Evolutionary conservation across 2,888 invertebrate genomes (phyloP).

Genomic region (Arge pagana): DNA sequence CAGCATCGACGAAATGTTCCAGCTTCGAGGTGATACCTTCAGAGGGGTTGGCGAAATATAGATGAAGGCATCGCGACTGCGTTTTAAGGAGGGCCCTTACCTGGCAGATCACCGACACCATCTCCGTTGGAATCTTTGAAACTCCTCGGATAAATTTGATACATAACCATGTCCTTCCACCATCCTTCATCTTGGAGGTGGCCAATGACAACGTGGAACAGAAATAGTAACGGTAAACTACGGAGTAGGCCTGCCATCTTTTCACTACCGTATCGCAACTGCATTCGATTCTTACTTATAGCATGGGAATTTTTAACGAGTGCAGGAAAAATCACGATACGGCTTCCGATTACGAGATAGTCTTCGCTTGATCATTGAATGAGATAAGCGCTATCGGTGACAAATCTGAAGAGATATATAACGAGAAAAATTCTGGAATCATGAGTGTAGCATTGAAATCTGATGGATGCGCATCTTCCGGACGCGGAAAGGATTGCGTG

Average conservation of each 20-base stretch:
- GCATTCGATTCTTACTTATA: background rate
- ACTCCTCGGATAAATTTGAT: conserved; percentile 52
- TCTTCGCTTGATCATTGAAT: too few relatives aligned
- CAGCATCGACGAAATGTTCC: conserved; percentile 70
- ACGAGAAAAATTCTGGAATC: too few relatives aligned
- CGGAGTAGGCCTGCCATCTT: conserved; percentile 4
- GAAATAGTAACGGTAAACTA: conserved; percentile 1
- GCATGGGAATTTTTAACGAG: background rate
- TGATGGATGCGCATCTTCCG: too few relatives aligned
- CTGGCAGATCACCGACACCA: conserved; percentile 48
- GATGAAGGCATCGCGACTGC: too few relatives aligned
- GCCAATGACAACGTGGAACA: conserved; percentile 27
- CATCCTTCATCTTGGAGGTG: conserved; percentile 45
- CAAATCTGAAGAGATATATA: too few relatives aligned
- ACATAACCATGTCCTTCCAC: conserved; percentile 50
- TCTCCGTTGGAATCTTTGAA: conserved; percentile 46
- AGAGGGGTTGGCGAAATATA: conserved; percentile 17
- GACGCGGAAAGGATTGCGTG: too few relatives aligned
- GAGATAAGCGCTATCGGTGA: too few relatives aligned
- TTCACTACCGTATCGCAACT: too few relatives aligned
- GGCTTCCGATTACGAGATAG: too few relatives aligned
- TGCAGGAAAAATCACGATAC: conserved; percentile 2
- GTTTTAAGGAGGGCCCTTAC: too few relatives aligned
- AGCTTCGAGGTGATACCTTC: conserved; percentile 65
- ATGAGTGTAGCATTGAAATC: too few relatives aligned